Evolutionary conservation across 2,888 invertebrate species (phyloP), one percentile per base, ranked within the genome.

Genomic region (Dendrolimus houi): DNA sequence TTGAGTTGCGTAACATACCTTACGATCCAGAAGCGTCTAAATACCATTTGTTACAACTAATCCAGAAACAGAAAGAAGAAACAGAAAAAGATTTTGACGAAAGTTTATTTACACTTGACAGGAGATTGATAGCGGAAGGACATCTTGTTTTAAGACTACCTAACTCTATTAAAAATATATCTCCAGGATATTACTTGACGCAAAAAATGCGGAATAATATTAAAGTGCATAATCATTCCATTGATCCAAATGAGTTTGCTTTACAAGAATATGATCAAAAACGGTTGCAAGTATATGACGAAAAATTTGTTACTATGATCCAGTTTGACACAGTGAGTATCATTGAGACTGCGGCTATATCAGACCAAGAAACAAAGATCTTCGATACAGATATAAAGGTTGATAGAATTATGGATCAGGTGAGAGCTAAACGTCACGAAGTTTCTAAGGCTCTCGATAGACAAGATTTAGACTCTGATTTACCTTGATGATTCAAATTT

Each of bases 131-230:
- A 52, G 17, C 52, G 0, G 41, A 59, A 8, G 72, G 71, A 0
- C 72, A 77, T 54, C 55, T 41, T 0, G 63, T 74, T 0, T 56
- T 77, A 7, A 67, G 76, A 8, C 41, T 74, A 42, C 78, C 79
- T 0, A 61, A 64, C 6, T 61, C 61, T 52, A 61, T 74, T 8
- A 61, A 64, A 1, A 60, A 68, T 1, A 13, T 70, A 1, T 67
- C 67, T 0, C 66, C 72, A 0, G 58, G 64, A 0, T 47, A 40
- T 0, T 9, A 63, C 6, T 29, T 29, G 29, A 3, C 29, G 6
- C 6, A 29, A 29, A 29, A 29, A 29, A 29, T 29, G 29, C 3
- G 29, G 6, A 29, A 29, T 29, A 29, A 29, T 29, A 29, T 29
- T 29, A 29, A 29, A 29, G 29, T 29, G 29, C 29, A 29, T 29